These are phyloP conservation scores for Sander vitreus DNA, from an alignment of 2,113 vertebrate species.

Conservation along the genomic window DNA sequence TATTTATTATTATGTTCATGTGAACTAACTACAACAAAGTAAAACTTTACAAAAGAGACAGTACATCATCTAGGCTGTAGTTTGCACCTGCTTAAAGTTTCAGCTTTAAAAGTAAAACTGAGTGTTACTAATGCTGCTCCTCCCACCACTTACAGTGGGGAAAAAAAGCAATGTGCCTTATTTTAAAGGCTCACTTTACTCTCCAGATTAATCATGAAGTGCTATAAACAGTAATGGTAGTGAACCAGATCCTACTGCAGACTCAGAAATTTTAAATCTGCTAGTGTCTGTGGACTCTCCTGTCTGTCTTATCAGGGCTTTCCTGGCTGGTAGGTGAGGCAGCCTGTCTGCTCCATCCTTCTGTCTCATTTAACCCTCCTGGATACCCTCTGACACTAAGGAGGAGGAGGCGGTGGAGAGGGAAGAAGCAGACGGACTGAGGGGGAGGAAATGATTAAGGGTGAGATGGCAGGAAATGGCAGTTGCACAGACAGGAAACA, in stretches of 20 bases:
- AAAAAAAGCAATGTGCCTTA: background rate
- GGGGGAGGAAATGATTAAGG: constrained; percentile 69
- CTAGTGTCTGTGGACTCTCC: constrained; percentile 52
- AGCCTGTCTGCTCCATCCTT: constrained; percentile 51
- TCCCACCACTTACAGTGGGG: background rate
- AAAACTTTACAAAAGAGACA: too few relatives aligned
- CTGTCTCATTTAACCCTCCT: constrained; percentile 23
- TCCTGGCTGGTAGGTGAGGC: constrained; percentile 46
- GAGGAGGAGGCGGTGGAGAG: constrained; percentile 19
- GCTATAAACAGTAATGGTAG: background rate
- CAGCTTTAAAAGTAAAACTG: background rate
- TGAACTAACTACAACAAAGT: too few relatives aligned
- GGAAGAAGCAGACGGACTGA: constrained; percentile 51
- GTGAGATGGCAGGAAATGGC: constrained; percentile 65
- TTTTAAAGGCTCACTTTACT: background rate
- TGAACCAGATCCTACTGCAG: constrained; percentile 26
- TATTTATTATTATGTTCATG: too few relatives aligned
- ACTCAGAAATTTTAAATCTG: constrained; percentile 15
- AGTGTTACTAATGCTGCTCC: background rate
- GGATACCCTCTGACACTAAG: constrained; percentile 49
- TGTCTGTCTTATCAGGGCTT: constrained; percentile 65
- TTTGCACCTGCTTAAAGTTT: background rate
- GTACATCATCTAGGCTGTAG: too few relatives aligned
- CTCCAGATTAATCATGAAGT: constrained; percentile 18
- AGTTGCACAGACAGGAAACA: constrained; percentile 68